Conservation (phyloP, 2,888 invertebrate genomes). For the Rotaria magnacalcarata region DNA sequence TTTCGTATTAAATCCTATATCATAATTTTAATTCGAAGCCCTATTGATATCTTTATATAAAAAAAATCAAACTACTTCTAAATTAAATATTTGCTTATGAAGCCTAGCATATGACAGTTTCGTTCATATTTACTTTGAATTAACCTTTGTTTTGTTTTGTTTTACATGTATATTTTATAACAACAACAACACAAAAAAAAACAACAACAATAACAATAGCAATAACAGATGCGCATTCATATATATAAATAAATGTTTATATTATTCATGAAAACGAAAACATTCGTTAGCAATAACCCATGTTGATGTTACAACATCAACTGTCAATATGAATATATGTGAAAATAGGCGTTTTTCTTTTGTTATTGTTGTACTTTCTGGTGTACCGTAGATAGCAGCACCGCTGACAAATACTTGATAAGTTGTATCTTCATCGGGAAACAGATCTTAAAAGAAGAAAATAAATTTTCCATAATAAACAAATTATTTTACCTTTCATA, state of each 20-base stretch:
- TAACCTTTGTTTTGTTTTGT: neutral
- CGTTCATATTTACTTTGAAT: neutral
- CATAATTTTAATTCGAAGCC: no score
- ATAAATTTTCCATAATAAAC: neutral
- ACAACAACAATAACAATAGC: neutral
- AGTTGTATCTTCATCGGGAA: conserved; percentile 28
- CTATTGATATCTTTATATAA: no score
- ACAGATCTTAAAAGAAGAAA: neutral
- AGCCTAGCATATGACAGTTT: neutral
- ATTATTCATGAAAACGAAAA: conserved; percentile 31
- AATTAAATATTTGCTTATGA: neutral
- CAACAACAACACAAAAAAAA: neutral
- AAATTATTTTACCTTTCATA: neutral
- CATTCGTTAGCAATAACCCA: conserved; percentile 23
- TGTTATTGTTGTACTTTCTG: neutral
- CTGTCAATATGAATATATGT: neutral
- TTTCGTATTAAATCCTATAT: no score
- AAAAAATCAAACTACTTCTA: no score
- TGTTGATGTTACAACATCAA: neutral
- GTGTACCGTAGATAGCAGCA: neutral
- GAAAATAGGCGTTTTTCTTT: conserved; percentile 34
- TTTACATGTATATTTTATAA: neutral
- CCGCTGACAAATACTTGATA: conserved; percentile 29
- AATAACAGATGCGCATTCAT: neutral
- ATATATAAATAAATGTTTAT: neutral